A percentile compares a stretch with the other conserved stretches of the same genome.
phyloP scores from a whole-genome alignment of 2,888 invertebrate genomes.

The Ypsolopha scabrella region DNA sequence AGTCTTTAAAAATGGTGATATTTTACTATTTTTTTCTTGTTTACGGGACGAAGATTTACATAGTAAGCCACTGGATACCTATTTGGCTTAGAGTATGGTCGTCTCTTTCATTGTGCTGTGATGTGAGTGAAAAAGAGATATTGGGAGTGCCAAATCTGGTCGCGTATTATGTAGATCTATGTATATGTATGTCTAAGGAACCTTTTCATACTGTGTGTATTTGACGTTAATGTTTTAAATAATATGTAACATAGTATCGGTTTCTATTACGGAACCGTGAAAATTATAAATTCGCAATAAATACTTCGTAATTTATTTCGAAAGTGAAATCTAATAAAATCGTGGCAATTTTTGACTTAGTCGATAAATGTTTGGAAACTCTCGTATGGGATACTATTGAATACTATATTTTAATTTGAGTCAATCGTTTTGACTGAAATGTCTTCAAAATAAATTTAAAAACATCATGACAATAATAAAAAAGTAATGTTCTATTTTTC shows the following conservation, averaged over 20 bases:
- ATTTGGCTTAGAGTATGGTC: too few relatives aligned
- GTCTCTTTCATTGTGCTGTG: too few relatives aligned
- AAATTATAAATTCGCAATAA: constrained; percentile 11
- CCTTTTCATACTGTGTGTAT: constrained; percentile 44
- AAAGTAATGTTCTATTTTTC: constrained; percentile 44
- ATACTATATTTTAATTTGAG: constrained; percentile 17
- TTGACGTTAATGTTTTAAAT: constrained; percentile 41
- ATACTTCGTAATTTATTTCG: constrained; percentile 11
- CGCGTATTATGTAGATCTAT: too few relatives aligned
- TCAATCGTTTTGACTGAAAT: constrained; percentile 6
- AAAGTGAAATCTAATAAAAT: constrained; percentile 9
- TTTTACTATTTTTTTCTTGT: constrained; percentile 55
- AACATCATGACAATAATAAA: constrained; percentile 62
- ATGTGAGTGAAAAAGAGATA: too few relatives aligned
- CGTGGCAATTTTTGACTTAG: constrained; percentile 11
- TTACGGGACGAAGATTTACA: constrained; percentile 19
- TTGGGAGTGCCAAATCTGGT: too few relatives aligned
- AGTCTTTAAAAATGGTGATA: constrained; percentile 59
- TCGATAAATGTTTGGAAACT: constrained; percentile 4
- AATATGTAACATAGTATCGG: constrained; percentile 14
- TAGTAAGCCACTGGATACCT: too few relatives aligned
- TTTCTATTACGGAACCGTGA: background rate
- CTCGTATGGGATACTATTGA: background rate
- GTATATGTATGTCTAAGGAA: background rate
- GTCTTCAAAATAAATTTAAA: constrained; percentile 18